These are phyloP conservation scores for Philopedon plagiatum DNA, from an alignment of 2,888 invertebrate species.

Conservation along the genomic window DNA sequence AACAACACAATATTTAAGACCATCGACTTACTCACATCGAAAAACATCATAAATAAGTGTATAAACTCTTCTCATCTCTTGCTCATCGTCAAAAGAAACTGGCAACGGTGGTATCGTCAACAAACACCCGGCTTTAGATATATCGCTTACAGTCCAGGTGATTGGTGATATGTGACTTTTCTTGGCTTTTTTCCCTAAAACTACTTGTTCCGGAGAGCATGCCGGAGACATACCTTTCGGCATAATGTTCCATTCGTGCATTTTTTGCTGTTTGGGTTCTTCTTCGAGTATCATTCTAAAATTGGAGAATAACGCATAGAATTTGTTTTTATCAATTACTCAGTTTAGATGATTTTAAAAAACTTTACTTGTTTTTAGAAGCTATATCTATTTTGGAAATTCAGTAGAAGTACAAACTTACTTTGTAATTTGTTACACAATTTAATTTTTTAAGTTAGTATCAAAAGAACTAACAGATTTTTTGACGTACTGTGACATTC, in stretches of 20 bases:
- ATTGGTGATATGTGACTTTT: conserved; percentile 54
- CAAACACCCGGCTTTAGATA: conserved; percentile 74
- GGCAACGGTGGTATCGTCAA: conserved; percentile 70
- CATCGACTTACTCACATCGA: conserved; percentile 74
- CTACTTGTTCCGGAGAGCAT: conserved; percentile 12
- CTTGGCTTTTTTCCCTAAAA: conserved; percentile 24
- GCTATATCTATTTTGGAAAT: no score
- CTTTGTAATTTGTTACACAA: no score
- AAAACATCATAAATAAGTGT: conserved; percentile 82
- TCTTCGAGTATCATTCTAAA: conserved; percentile 51
- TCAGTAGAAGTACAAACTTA: no score
- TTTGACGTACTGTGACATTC: no score
- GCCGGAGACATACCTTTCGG: conserved; percentile 47
- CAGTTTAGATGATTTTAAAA: no score
- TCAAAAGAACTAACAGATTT: no score
- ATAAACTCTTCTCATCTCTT: conserved; percentile 82
- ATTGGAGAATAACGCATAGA: not conserved
- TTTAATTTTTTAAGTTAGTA: no score
- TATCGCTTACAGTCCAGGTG: conserved; percentile 68
- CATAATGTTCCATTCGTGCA: conserved; percentile 66
- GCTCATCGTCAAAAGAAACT: conserved; percentile 75
- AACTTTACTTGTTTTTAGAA: no score
- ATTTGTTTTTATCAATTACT: no score
- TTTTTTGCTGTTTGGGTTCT: conserved; percentile 56
- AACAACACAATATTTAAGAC: not conserved